These are phyloP conservation scores for Chorisops tibialis DNA, from an alignment of 2,888 invertebrate species.

Conservation along the genomic window DNA sequence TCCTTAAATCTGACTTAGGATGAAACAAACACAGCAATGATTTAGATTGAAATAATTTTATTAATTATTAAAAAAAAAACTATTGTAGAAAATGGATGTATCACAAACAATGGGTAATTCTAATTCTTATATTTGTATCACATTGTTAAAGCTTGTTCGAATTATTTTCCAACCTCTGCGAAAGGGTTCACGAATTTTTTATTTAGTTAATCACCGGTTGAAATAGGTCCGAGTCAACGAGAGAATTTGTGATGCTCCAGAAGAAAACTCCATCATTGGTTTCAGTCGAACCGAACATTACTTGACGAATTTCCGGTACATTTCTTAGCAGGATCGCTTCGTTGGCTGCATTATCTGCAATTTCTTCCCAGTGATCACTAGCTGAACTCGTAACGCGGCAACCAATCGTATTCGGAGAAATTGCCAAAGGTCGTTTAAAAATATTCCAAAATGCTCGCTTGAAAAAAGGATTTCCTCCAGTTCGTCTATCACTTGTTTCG, in stretches of 20 bases:
- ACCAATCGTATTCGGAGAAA: neutral
- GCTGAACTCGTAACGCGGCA: neutral
- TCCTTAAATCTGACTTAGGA: too few species aligned
- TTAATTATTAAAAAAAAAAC: too few species aligned
- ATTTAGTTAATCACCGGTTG: neutral
- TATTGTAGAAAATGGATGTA: too few species aligned
- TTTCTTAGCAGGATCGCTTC: conserved; percentile 1
- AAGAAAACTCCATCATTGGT: conserved; percentile 8
- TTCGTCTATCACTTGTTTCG: neutral
- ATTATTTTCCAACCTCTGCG: too few species aligned
- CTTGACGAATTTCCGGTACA: neutral
- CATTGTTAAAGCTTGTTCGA: too few species aligned
- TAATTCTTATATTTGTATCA: too few species aligned
- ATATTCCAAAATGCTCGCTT: conserved; percentile 15
- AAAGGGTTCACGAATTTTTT: too few species aligned
- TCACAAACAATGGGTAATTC: too few species aligned
- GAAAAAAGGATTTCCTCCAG: neutral
- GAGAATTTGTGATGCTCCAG: conserved; percentile 5
- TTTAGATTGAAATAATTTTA: too few species aligned
- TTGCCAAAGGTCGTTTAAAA: neutral
- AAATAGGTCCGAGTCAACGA: conserved; percentile 3
- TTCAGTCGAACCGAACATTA: neutral
- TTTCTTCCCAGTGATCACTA: conserved; percentile 8
- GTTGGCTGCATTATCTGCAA: conserved; percentile 19
- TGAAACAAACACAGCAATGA: too few species aligned